Conservation (phyloP, 1,140 invertebrate genomes). For the Thaumetopoea pityocampa region DNA sequence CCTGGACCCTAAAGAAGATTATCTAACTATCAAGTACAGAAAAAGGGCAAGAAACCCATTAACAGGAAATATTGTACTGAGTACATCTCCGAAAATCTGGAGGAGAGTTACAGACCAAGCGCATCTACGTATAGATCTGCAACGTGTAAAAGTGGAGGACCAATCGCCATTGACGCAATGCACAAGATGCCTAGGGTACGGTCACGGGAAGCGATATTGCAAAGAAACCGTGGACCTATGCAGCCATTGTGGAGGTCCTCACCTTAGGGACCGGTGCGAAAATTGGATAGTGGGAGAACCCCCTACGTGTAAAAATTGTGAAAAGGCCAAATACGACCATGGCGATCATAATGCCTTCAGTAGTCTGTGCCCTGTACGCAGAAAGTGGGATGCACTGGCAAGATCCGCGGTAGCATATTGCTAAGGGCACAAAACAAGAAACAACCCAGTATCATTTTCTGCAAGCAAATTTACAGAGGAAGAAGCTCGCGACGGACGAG, state of each 20-base stretch:
- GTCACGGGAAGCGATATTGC: constrained; percentile 7
- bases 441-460: background rate
- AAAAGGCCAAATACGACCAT: background rate
- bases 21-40: background rate
- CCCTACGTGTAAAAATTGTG: constrained; percentile 1
- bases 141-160: constrained; percentile 1
- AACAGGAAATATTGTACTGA: background rate
- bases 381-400: background rate
- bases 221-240: background rate
- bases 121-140: constrained; percentile 1
- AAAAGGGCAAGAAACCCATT: constrained; percentile 6
- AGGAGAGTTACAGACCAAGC: background rate
- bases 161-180: constrained; percentile 11
- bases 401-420: constrained; percentile 1
- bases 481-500: constrained; percentile 15
- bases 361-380: background rate
- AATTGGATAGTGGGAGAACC: background rate
- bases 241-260: constrained; percentile 5
- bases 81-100: background rate
- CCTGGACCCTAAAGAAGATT: background rate
- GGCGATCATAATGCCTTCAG: background rate
- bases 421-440: constrained; percentile 9
- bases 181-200: constrained; percentile 11
- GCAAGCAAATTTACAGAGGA: constrained; percentile 21
- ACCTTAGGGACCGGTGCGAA: background rate